Evolutionary conservation across 1,140 invertebrate genomes (phyloP), one percentile per base, ranked within the genome.

Genomic region (Drosophila lowei): DNA sequence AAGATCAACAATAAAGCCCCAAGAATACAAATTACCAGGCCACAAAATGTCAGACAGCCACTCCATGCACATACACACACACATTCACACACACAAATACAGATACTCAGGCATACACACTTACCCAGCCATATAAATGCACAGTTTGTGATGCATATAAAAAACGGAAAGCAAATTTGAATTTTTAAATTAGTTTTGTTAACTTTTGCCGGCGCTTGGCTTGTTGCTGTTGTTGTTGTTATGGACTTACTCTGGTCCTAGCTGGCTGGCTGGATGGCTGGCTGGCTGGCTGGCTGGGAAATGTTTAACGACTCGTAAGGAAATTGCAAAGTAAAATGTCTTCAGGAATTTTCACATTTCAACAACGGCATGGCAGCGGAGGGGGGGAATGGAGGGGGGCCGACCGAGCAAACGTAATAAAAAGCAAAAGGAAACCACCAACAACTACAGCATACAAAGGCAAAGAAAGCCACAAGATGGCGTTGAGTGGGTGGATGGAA

Each of bases 171-270:
- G 83, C 57, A 88, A 88, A 88, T 88, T 88, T 88, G 83, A 88
- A 88, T 88, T 88, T 88, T 88, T 88, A 88, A 88, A 88, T 88
- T 88, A 88, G 83, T 88, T 88, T 88, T 88, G 84, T 88, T 89
- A 88, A 88, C 83, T 88, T 88, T 72, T 79, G 58, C 81, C 72
- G 34, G 34, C 34, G 34, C 34, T 38, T 38, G 11, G 34, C 34
- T 38, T 38, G 9, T 11, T 34, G 34, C 11, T 38, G 77, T 79
- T 84, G 76, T 65, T 75, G 62, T 58, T 30, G 28, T 30, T 30
- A 7, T 63, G 50, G 61, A 8, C 44, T 52, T 48, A 38, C 34
- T 38, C 30, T 8, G 30, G 30, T 30, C 55, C 28, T 67, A 30
- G 16, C 18, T 74, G 71, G 68, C 47, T 60, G 60, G 47, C 66